Evolutionary conservation across 2,797 vertebrate genomes (phyloP).

Genomic region (Alectoris magna): DNA sequence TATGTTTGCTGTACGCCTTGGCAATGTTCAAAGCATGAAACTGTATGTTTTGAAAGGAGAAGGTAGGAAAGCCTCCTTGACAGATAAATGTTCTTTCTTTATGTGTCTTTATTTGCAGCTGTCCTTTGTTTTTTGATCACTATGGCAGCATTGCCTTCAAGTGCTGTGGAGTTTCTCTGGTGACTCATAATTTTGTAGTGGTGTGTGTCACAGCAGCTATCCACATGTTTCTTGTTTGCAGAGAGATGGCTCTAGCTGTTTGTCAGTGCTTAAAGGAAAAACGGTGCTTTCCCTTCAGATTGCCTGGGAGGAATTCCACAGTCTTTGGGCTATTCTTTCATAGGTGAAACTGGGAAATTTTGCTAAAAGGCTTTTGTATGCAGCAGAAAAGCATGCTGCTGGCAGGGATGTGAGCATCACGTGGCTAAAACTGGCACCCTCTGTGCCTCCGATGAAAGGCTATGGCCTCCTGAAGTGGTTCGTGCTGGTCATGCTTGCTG

Average conservation of each 20-base stretch:
- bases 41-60: background rate
- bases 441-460: background rate
- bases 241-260: background rate
- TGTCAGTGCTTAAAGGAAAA: conserved; percentile 6
- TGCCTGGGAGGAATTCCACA: background rate
- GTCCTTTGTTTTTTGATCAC: background rate
- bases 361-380: background rate
- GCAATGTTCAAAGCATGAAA: background rate
- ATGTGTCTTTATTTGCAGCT: background rate
- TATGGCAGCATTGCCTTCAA: background rate
- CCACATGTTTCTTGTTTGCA: background rate
- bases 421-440: background rate
- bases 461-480: background rate
- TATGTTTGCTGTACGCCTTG: background rate
- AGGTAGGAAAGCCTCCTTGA: background rate
- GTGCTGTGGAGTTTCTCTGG: background rate
- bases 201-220: accelerated
- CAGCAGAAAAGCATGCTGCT: background rate
- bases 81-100: background rate
- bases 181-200: background rate
- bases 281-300: background rate
- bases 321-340: background rate
- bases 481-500: background rate
- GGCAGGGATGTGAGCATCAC: accelerated
- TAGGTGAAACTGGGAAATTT: background rate